These are phyloP conservation scores for Penaeus chinensis DNA, from an alignment of 1,140 invertebrate genomes.

Conservation along the genomic window DNA sequence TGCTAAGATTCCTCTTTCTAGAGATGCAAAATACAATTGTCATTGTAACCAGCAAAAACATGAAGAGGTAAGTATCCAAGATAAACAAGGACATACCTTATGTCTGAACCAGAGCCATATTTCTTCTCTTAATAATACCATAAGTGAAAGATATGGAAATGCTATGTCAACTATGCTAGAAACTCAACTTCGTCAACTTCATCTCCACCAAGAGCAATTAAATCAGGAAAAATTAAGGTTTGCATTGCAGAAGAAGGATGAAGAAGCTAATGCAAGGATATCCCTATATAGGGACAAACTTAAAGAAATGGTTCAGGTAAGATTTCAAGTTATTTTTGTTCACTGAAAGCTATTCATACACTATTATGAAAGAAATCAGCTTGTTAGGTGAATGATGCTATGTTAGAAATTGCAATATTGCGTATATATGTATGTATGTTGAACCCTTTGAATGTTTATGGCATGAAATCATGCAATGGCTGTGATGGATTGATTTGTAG, in stretches of 20 bases:
- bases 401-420: too few species aligned
- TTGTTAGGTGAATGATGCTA: too few species aligned
- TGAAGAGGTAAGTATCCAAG: background rate
- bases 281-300: slow-evolving; percentile 36
- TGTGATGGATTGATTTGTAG: too few species aligned
- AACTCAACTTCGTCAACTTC: slow-evolving; percentile 28
- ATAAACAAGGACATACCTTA: background rate
- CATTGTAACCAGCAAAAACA: background rate
- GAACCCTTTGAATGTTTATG: too few species aligned
- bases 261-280: slow-evolving; percentile 30
- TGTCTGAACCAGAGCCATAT: background rate
- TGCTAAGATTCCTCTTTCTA: too few species aligned
- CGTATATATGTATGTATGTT: too few species aligned
- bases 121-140: slow-evolving; percentile 6
- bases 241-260: slow-evolving; percentile 40
- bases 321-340: background rate
- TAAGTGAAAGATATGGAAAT: slow-evolving; percentile 30
- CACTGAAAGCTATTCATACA: background rate
- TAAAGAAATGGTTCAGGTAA: slow-evolving; percentile 43
- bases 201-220: slow-evolving; percentile 39
- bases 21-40: too few species aligned
- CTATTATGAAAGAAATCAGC: too few species aligned
- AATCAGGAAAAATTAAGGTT: slow-evolving; percentile 37
- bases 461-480: too few species aligned
- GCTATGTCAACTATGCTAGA: slow-evolving; percentile 33